These are phyloP conservation scores for Linepithema humile DNA, from an alignment of 1,140 invertebrate genomes.

Conservation along the genomic window DNA sequence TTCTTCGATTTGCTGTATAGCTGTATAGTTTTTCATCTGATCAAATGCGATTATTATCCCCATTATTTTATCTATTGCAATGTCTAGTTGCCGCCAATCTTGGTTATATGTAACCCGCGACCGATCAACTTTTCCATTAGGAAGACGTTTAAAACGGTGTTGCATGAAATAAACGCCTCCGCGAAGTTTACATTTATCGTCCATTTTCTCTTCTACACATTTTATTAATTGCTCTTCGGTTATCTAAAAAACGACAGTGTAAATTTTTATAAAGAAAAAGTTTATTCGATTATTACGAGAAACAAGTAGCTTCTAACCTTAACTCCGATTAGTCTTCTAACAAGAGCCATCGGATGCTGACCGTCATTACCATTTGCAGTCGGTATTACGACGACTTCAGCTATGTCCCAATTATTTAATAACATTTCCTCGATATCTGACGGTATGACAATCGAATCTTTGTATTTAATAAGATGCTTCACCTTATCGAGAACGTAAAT, in stretches of 20 bases:
- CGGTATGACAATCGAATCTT: neutral
- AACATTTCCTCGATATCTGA: neutral
- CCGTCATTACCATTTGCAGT: accelerated
- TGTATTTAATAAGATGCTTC: neutral
- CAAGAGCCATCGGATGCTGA: neutral
- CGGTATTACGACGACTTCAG: neutral
- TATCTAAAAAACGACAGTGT: neutral
- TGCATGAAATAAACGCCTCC: neutral
- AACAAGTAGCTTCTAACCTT: neutral
- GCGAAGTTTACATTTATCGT: neutral
- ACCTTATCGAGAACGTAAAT: neutral
- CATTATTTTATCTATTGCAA: too few relatives aligned
- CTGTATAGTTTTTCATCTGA: too few relatives aligned
- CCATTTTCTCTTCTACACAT: neutral
- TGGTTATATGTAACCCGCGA: neutral
- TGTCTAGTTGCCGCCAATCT: too few relatives aligned
- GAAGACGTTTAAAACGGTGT: neutral
- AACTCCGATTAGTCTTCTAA: neutral
- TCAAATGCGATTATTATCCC: too few relatives aligned
- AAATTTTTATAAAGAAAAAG: neutral
- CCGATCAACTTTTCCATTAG: conserved; percentile 21
- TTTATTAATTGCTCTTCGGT: neutral
- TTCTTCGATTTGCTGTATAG: too few relatives aligned
- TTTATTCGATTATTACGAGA: neutral
- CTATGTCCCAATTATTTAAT: neutral